Evolutionary conservation across 2,113 vertebrate species (phyloP).

Genomic region (Rhinichthys klamathensis): DNA sequence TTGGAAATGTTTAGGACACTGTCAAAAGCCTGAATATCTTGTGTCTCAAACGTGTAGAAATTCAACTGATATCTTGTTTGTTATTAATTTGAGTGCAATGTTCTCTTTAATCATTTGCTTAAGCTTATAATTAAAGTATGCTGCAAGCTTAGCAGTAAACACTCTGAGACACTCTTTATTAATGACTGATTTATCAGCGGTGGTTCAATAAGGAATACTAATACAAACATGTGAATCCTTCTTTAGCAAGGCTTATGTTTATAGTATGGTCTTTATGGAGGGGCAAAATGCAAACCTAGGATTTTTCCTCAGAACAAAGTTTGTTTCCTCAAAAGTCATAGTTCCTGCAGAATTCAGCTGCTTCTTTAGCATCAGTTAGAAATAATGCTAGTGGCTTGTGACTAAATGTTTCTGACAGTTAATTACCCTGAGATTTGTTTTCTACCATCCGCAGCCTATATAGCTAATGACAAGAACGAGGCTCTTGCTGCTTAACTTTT

Average conservation of each 20-base stretch:
- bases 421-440: constrained; percentile 61
- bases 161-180: constrained; percentile 36
- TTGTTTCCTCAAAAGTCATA: constrained; percentile 13
- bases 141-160: constrained; percentile 44
- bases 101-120: constrained; percentile 47
- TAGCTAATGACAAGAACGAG: constrained; percentile 18
- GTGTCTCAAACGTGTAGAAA: not conserved
- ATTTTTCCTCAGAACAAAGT: not conserved
- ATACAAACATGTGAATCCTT: constrained; percentile 43
- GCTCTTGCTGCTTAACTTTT: not conserved
- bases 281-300: constrained; percentile 10
- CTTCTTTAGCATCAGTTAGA: constrained; percentile 62
- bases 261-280: not conserved
- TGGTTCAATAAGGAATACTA: constrained; percentile 49
- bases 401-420: constrained; percentile 71
- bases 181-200: constrained; percentile 40
- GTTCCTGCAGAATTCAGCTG: constrained; percentile 59
- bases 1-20: not conserved
- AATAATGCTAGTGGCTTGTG: constrained; percentile 54
- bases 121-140: constrained; percentile 39
- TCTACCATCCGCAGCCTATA: not conserved
- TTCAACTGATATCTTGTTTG: not conserved
- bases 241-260: constrained; percentile 19
- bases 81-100: constrained; percentile 40
- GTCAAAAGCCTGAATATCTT: not conserved